Evolutionary conservation across 2,113 vertebrate species (phyloP).

Genomic region (Alouatta palliata): DNA sequence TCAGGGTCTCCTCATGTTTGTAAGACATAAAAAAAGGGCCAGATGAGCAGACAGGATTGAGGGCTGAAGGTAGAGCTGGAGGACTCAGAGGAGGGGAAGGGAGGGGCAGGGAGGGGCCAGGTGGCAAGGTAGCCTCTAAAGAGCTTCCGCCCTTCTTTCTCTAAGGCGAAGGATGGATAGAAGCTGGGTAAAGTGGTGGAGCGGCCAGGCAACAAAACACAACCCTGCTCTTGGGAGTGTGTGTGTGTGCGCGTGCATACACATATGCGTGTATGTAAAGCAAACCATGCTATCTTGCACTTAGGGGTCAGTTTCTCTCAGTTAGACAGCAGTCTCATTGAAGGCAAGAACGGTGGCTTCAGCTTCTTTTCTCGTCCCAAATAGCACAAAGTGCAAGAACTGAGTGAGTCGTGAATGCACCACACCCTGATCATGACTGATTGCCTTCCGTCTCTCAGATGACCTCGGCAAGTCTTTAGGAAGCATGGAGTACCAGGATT

Average conservation of each 20-base stretch:
- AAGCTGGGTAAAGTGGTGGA: background rate
- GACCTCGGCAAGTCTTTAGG: background rate
- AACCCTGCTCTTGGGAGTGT: background rate
- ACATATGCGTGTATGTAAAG: accelerated
- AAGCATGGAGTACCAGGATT: background rate
- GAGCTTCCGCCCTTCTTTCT: background rate
- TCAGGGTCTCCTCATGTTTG: background rate
- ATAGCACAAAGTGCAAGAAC: background rate
- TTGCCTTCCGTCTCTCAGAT: background rate
- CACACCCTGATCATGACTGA: background rate
- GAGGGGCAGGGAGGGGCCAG: background rate
- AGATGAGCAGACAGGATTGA: background rate
- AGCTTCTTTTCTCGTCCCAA: background rate
- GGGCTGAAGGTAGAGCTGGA: background rate
- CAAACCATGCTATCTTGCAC: background rate
- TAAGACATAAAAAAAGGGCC: background rate
- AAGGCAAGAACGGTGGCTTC: background rate
- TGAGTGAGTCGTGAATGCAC: background rate
- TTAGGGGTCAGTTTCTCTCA: background rate
- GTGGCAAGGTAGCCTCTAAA: background rate
- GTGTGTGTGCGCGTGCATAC: too few relatives aligned
- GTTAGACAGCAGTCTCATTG: background rate
- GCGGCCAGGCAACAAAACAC: background rate
- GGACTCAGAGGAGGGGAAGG: background rate
- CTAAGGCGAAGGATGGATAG: background rate